Evolutionary conservation across 2,888 invertebrate genomes (phyloP).

Genomic region (Carabus problematicus): DNA sequence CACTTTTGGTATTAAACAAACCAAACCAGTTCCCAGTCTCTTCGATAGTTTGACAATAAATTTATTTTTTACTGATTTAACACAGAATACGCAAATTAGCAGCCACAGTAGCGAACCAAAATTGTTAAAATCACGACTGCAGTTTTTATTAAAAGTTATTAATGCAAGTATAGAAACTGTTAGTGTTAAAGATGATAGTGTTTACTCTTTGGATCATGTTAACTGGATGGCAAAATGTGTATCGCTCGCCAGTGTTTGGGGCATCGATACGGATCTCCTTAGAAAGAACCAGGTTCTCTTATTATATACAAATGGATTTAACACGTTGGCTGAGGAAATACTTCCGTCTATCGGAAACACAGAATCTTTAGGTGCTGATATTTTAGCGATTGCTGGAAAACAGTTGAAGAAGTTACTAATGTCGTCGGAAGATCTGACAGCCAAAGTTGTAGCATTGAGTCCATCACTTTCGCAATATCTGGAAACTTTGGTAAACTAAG

Average conservation of each 20-base stretch:
- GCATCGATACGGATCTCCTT: slow-evolving; percentile 74
- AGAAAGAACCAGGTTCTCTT: slow-evolving; percentile 76
- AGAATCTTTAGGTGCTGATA: slow-evolving; percentile 71
- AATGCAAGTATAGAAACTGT: slow-evolving; percentile 78
- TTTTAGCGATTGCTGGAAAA: slow-evolving; percentile 83
- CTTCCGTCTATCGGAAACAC: slow-evolving; percentile 72
- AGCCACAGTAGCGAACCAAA: slow-evolving; percentile 73
- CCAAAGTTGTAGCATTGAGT: slow-evolving; percentile 77
- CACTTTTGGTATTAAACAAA: slow-evolving; percentile 75
- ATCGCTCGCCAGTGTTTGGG: slow-evolving; percentile 78
- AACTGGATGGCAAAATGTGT: slow-evolving; percentile 78
- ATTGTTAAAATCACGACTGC: slow-evolving; percentile 70
- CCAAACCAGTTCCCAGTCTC: slow-evolving; percentile 75
- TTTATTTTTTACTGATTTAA: slow-evolving; percentile 63
- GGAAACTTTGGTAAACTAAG: slow-evolving; percentile 66
- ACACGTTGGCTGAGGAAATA: slow-evolving; percentile 68
- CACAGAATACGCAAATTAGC: slow-evolving; percentile 64
- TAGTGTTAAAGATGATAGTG: slow-evolving; percentile 65
- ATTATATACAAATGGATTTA: slow-evolving; percentile 69
- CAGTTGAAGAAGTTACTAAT: slow-evolving; percentile 73
- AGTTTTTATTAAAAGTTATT: slow-evolving; percentile 77
- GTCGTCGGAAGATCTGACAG: slow-evolving; percentile 66
- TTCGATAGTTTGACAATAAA: slow-evolving; percentile 76
- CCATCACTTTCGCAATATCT: slow-evolving; percentile 80
- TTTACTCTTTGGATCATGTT: slow-evolving; percentile 62